Conservation (phyloP, 2,113 vertebrate genomes). For the Toxotes jaculatrix region DNA sequence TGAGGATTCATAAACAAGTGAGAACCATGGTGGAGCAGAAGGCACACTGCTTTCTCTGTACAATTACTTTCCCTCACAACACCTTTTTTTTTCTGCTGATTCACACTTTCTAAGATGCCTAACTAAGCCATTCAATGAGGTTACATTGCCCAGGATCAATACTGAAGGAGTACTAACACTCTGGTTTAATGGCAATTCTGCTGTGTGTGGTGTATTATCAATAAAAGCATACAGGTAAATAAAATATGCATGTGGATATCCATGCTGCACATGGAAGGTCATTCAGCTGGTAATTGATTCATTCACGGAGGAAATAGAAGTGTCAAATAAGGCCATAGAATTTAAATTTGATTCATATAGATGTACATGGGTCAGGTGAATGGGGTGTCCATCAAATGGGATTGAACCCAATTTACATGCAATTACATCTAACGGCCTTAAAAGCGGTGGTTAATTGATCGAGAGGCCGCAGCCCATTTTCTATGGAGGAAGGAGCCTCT, state of each 20-base stretch:
- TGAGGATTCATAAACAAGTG: conserved; percentile 80
- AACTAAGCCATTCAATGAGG: conserved; percentile 71
- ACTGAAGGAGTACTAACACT: conserved; percentile 48
- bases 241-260: conserved; percentile 53
- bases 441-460: conserved; percentile 52
- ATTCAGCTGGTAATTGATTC: conserved; percentile 43
- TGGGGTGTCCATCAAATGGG: conserved; percentile 47
- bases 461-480: conserved; percentile 11
- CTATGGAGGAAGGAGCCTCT: conserved; percentile 4
- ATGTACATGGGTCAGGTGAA: conserved; percentile 39
- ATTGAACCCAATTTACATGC: conserved; percentile 57
- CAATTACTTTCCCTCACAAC: conserved; percentile 62
- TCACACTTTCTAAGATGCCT: conserved; percentile 64
- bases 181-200: conserved; percentile 62
- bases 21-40: conserved; percentile 56
- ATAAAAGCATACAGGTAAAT: conserved; percentile 55
- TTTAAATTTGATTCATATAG: conserved; percentile 52
- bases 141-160: conserved; percentile 74
- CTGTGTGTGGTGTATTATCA: conserved; percentile 46
- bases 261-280: conserved; percentile 14
- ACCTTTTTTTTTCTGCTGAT: conserved; percentile 76
- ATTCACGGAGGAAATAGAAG: conserved; percentile 37
- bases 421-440: conserved; percentile 62
- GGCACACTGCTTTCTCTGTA: conserved; percentile 11
- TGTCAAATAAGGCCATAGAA: conserved; percentile 35